phyloP scores from a whole-genome alignment of 2,888 invertebrate species.

The Agelastica alni region DNA sequence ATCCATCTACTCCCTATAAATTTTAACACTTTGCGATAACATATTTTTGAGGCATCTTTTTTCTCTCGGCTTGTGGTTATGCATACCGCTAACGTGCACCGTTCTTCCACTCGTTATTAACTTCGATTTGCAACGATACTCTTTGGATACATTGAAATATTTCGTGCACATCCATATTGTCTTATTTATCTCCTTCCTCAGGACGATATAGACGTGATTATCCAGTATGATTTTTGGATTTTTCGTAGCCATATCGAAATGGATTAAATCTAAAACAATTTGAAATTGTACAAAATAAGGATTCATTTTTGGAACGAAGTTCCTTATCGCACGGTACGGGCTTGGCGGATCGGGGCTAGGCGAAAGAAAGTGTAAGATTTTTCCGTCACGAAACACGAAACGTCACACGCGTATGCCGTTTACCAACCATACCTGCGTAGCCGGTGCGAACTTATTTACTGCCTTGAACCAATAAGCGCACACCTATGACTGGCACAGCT shows the following conservation, averaged over 20 bases:
- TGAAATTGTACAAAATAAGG: too few species aligned
- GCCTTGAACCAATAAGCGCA: too few species aligned
- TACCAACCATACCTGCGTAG: too few species aligned
- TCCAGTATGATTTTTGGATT: conserved; percentile 39
- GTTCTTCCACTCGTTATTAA: conserved; percentile 41
- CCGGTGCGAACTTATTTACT: too few species aligned
- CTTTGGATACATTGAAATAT: conserved; percentile 33
- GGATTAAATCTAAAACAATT: conserved; percentile 30
- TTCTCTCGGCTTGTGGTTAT: conserved; percentile 37
- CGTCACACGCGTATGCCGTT: too few species aligned
- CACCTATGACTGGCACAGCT: too few species aligned
- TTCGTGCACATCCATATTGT: conserved; percentile 38
- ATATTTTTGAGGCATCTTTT: conserved; percentile 32
- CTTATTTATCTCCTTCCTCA: conserved; percentile 33
- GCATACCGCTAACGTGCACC: conserved; percentile 41
- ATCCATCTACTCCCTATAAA: conserved; percentile 25
- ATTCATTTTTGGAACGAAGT: too few species aligned
- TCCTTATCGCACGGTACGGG: too few species aligned
- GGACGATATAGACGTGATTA: conserved; percentile 31
- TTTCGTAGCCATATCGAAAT: conserved; percentile 37
- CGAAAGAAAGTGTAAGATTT: too few species aligned
- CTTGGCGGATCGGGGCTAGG: too few species aligned
- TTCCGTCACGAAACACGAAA: too few species aligned
- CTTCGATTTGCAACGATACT: conserved; percentile 41
- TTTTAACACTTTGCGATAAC: conserved; percentile 37